A percentile compares a stretch with the other conserved stretches of the same genome.
Conservation (phyloP, 1,140 invertebrate species). For the Oppia nitens region DNA sequence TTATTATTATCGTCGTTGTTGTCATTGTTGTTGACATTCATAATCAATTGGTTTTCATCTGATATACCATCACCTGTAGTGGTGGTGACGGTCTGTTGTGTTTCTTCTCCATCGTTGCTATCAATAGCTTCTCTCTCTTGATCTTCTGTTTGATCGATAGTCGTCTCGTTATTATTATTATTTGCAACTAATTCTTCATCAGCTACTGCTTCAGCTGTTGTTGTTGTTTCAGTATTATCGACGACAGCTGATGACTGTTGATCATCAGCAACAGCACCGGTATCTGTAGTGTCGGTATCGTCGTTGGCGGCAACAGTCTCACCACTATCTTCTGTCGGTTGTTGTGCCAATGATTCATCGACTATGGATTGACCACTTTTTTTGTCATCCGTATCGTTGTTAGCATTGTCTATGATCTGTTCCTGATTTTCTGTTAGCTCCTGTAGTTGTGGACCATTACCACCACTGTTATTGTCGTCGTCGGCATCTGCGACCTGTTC, state of each 20-base stretch:
- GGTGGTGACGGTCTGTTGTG: background rate
- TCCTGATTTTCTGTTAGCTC: conserved; percentile 1
- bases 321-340: background rate
- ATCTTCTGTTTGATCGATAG: background rate
- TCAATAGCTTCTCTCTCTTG: conserved; percentile 2
- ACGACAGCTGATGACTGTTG: no score
- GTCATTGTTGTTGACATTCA: no score
- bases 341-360: background rate
- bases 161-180: background rate
- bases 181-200: conserved; percentile 11
- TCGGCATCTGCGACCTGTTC: background rate
- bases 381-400: background rate
- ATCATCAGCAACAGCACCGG: no score
- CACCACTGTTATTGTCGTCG: background rate
- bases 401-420: background rate
- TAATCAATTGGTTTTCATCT: no score
- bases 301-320: background rate
- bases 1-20: no score
- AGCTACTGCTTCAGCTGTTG: background rate
- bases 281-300: no score
- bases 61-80: no score
- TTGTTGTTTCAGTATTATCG: no score
- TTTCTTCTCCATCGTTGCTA: background rate
- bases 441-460: background rate
- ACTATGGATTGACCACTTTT: background rate